Percentiles rank a stretch among this genome's conserved stretches.
Evolutionary conservation across 2,797 vertebrate species (phyloP).

Genomic region (Sardinella longiceps): DNA sequence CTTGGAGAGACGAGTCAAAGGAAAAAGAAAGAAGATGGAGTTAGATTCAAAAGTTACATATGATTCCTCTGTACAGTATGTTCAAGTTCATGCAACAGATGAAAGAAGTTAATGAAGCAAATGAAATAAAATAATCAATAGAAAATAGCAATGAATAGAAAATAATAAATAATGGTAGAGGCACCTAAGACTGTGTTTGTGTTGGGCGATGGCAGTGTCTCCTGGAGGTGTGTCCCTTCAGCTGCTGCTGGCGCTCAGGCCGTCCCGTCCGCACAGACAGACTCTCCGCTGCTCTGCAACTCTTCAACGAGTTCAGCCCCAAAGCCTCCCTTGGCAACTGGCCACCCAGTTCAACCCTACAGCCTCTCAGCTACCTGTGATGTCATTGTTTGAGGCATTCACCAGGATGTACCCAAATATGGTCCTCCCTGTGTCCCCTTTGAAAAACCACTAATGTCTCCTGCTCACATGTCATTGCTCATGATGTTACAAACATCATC

Average conservation of each 20-base stretch:
- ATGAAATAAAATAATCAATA: no score
- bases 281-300: no score
- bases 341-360: no score
- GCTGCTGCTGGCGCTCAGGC: not conserved
- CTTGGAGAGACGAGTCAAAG: not conserved
- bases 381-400: not conserved
- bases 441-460: not conserved
- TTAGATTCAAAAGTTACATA: no score
- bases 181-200: not conserved
- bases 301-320: no score
- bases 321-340: no score
- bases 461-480: not conserved
- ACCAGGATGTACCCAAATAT: not conserved
- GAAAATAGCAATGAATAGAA: no score
- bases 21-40: not conserved
- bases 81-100: not conserved
- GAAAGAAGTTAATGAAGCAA: not conserved
- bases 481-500: not conserved
- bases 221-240: not conserved
- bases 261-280: no score
- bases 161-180: no score
- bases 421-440: not conserved
- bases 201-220: not conserved
- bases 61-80: not conserved
- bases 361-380: not conserved